These are phyloP conservation scores for Osmerus eperlanus DNA, from an alignment of 2,113 vertebrate species.

Conservation along the genomic window DNA sequence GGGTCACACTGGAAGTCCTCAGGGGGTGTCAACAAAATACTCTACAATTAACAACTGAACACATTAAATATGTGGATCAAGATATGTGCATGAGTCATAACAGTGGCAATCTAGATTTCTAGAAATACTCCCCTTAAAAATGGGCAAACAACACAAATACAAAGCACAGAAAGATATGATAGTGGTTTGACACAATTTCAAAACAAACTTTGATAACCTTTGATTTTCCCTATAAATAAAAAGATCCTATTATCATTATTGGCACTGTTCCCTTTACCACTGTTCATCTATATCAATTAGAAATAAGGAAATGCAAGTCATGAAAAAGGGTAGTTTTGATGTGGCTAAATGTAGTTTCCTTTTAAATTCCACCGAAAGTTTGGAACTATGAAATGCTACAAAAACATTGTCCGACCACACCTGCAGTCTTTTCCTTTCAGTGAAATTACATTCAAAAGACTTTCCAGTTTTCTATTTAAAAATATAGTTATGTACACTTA, in stretches of 20 bases:
- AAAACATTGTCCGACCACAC: background rate
- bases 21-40: too few relatives aligned
- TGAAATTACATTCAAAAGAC: constrained; percentile 63
- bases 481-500: constrained; percentile 64
- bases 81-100: background rate
- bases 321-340: constrained; percentile 18
- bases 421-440: constrained; percentile 24
- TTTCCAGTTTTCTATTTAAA: constrained; percentile 52
- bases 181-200: constrained; percentile 33
- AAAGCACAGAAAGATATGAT: constrained; percentile 11
- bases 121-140: constrained; percentile 12
- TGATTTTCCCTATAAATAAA: background rate
- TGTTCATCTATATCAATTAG: background rate
- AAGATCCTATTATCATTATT: constrained; percentile 12
- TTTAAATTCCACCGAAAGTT: constrained; percentile 18
- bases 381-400: background rate
- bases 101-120: background rate
- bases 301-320: constrained; percentile 33
- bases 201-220: constrained; percentile 10
- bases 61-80: too few relatives aligned
- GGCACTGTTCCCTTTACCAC: constrained; percentile 24
- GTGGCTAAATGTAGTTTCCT: constrained; percentile 12
- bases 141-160: constrained; percentile 32
- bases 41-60: too few relatives aligned
- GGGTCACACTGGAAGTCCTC: background rate